A percentile compares a stretch with the other conserved stretches of the same genome.
These are phyloP conservation scores for cat (Felis catus) DNA, from an alignment of 2,113 vertebrate species.

Conservation along the genomic window DNA sequence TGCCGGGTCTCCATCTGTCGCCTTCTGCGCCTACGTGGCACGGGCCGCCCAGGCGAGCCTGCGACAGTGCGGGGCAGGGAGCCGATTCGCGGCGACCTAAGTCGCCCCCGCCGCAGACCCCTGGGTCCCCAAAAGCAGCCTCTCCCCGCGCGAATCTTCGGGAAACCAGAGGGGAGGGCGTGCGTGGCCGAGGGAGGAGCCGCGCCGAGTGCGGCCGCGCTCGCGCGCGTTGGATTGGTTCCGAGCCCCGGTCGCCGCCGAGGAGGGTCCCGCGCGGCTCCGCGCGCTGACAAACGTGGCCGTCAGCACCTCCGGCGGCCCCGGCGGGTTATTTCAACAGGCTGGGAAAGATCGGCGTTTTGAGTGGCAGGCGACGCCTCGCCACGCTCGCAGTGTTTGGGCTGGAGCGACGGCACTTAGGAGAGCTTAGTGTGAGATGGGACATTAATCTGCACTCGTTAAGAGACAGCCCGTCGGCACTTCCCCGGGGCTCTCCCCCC, in stretches of 20 bases:
- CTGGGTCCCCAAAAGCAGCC: rapidly evolving
- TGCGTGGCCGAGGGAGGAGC: background rate
- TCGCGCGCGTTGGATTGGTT: background rate
- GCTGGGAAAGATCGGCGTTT: background rate
- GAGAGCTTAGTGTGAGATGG: background rate
- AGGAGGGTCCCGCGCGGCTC: background rate
- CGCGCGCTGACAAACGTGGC: background rate
- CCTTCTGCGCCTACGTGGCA: background rate
- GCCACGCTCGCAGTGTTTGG: background rate
- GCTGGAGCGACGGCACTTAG: background rate
- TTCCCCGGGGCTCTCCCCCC: background rate
- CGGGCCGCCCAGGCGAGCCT: background rate
- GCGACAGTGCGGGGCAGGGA: background rate
- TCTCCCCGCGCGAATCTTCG: background rate
- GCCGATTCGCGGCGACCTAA: rapidly evolving
- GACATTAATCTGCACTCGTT: slow-evolving; percentile 68
- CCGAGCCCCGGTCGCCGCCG: background rate
- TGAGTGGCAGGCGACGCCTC: background rate
- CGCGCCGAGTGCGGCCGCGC: rapidly evolving
- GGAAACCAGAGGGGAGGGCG: background rate
- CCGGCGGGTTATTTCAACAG: slow-evolving; percentile 1
- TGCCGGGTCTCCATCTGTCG: background rate
- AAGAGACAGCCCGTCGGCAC: slow-evolving; percentile 38
- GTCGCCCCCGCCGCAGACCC: background rate
- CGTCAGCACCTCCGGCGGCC: slow-evolving; percentile 9